Base-by-base conservation (phyloP, 2,888 invertebrate genomes). In the Anodontia alba region DNA sequence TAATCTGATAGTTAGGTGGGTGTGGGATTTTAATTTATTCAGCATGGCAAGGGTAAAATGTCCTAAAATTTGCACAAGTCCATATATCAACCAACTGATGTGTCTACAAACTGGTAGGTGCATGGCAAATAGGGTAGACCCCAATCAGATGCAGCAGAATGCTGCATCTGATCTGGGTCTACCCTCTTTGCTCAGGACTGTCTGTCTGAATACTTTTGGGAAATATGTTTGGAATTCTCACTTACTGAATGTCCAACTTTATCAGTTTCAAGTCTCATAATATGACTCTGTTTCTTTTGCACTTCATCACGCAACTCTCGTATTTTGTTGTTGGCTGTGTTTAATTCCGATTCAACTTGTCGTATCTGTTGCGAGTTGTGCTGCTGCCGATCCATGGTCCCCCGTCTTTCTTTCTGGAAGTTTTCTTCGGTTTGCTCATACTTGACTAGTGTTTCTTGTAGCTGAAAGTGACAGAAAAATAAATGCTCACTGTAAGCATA, bases 261-360 rank as follows among this genome's bases (percentile, higher is more conserved):
- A 73, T 90, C 89, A 36, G 91, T 87, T 80, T 92, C 91, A 49
- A 90, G 79, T 67, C 89, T 90, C 83, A 90, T 87, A 1, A 89
- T 77, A n/a, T 87, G 82, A 8, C 87, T 89, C 74, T 91, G 91
- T 73, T 90, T 87, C 33, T 89, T 88, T 78, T 91, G 91, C 23
- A 91, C 51, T 8, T 92, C 91, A n/a, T 91, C 92, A 10, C 91
- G 78, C 36, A 92, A 87, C 43, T 90, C 88, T 36, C 88, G 83
- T 36, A 91, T 89, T 67, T 91, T 86, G n/a, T 88, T 88, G 73
- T 90, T 91, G 26, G 91, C 89, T 2, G 88, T 83, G 20, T 88
- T 88, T 15, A 92, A 74, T 57, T 92, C 92, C 7, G 86, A 79
- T 69, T 92, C 91, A 1, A 90, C 81, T 79, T 91, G 91, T 20